Percentiles rank a stretch among this genome's conserved stretches.
phyloP scores from a whole-genome alignment of 2,888 invertebrate species.

The Athrips mouffetella region DNA sequence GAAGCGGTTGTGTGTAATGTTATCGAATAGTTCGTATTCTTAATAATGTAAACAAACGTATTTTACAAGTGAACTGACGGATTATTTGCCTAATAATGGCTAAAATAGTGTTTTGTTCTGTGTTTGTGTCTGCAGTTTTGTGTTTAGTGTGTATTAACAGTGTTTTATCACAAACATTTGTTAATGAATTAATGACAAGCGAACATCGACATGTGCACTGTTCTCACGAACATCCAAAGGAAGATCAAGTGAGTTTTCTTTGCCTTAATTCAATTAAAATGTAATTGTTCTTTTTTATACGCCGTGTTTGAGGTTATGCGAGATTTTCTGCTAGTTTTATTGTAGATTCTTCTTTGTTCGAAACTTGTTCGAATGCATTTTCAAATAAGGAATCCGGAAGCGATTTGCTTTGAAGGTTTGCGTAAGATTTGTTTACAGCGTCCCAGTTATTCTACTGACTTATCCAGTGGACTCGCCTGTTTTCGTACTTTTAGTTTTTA shows the following conservation, averaged over 20 bases:
- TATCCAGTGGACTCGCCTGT: no score
- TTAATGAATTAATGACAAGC: slow-evolving; percentile 36
- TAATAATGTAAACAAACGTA: slow-evolving; percentile 64
- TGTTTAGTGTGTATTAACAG: slow-evolving; percentile 33
- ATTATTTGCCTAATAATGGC: slow-evolving; percentile 33
- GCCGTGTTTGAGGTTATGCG: slow-evolving; percentile 29
- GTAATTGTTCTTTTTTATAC: slow-evolving; percentile 11
- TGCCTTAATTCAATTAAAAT: slow-evolving; percentile 21
- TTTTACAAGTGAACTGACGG: slow-evolving; percentile 40
- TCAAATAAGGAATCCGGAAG: no score
- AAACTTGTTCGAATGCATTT: no score
- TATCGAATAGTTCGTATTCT: slow-evolving; percentile 19
- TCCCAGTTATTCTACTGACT: no score
- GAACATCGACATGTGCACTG: slow-evolving; percentile 69
- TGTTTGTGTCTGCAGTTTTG: slow-evolving; percentile 26
- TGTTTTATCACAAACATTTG: slow-evolving; percentile 40
- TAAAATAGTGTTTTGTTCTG: slow-evolving; percentile 35
- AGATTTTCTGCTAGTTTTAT: not conserved
- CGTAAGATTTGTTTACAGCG: no score
- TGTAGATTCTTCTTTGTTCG: no score
- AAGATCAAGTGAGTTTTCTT: slow-evolving; percentile 79
- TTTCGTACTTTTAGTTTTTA: no score
- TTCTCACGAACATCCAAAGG: slow-evolving; percentile 82
- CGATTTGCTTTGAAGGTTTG: no score
- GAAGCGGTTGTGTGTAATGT: slow-evolving; percentile 24